Conservation (phyloP, 2,888 invertebrate genomes). For the Asteroscopus sphinx region DNA sequence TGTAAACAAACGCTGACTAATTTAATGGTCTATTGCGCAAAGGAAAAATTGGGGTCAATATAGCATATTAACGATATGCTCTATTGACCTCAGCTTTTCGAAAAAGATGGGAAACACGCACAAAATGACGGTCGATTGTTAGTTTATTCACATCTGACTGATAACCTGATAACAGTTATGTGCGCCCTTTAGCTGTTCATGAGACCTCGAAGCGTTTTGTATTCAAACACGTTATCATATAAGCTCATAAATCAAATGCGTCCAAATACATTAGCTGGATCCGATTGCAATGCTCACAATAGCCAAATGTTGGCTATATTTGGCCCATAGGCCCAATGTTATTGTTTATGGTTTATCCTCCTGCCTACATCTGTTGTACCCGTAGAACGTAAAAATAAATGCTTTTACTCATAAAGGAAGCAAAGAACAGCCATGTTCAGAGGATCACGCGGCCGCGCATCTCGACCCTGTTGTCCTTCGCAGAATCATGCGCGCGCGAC, state of each 20-base stretch:
- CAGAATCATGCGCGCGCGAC: slow-evolving; percentile 50
- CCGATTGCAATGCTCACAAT: slow-evolving; percentile 26
- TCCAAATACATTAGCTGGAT: slow-evolving; percentile 15
- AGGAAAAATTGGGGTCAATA: slow-evolving; percentile 31
- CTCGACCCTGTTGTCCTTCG: slow-evolving; percentile 56
- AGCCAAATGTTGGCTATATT: slow-evolving; percentile 30
- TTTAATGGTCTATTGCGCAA: slow-evolving; percentile 35
- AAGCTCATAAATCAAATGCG: slow-evolving; percentile 28
- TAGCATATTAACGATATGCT: slow-evolving; percentile 34
- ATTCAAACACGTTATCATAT: slow-evolving; percentile 18
- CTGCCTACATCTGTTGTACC: no score
- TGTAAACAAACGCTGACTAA: slow-evolving; percentile 30
- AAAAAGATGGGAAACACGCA: neutral
- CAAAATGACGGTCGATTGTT: neutral
- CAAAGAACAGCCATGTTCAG: slow-evolving; percentile 55
- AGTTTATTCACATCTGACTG: neutral
- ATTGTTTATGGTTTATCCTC: slow-evolving; percentile 31
- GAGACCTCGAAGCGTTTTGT: slow-evolving; percentile 16
- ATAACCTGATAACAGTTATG: slow-evolving; percentile 8
- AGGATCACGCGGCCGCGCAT: slow-evolving; percentile 50
- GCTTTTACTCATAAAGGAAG: slow-evolving; percentile 24
- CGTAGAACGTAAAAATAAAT: no score
- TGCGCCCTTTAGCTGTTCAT: slow-evolving; percentile 1
- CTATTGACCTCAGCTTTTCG: slow-evolving; percentile 19
- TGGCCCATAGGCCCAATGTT: slow-evolving; percentile 16